Evolutionary conservation across 2,888 invertebrate species (phyloP), one percentile per base, ranked within the genome.

Genomic region (Phania funesta): DNA sequence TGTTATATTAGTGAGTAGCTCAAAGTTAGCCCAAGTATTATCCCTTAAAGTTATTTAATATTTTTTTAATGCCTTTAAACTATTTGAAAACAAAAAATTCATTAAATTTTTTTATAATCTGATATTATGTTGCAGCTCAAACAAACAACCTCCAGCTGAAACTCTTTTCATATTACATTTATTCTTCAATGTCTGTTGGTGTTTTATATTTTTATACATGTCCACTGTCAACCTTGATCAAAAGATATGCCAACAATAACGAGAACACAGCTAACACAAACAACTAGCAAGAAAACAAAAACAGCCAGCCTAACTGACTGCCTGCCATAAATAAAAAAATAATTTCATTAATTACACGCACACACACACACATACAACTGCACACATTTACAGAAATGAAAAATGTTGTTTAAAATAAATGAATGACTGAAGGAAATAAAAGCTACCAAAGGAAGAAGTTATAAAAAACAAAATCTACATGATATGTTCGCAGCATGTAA

Each of bases 401-500:
- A 38, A 22, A 56, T n/a, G n/a, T 9, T 41, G 18, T 26, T 26
- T 48, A 41, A 44, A 44, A 26, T 44, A 24, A 44, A 44, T 26
- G 16, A 44, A 16, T 26, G 24, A 26, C 41, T 44, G 13, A 11
- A 16, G 6, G 18, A 54, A 11, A 11, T 18, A 32, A 54, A 32
- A 29, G 1, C 26, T 16, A 52, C 2, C 24, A 26, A 52, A 11
- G 16, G 44, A 26, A 8, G 8, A 60, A 41, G 22, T 46, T 6
- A 29, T 18, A 9, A 64, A 64, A 44, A 35, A 65, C 48, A 35
- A 48, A 26, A 29, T 32, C 50, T 24, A 18, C 41, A 67, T 48
- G 68, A 46, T 62, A 41, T 70, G 60, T 46, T 70, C 70, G 7
- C 35, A 64, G 62, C 62, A 77, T 77, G 54, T 70, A 54, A 77